Conservation (phyloP, 2,797 vertebrate genomes). For the Neomorphus geoffroyi region DNA sequence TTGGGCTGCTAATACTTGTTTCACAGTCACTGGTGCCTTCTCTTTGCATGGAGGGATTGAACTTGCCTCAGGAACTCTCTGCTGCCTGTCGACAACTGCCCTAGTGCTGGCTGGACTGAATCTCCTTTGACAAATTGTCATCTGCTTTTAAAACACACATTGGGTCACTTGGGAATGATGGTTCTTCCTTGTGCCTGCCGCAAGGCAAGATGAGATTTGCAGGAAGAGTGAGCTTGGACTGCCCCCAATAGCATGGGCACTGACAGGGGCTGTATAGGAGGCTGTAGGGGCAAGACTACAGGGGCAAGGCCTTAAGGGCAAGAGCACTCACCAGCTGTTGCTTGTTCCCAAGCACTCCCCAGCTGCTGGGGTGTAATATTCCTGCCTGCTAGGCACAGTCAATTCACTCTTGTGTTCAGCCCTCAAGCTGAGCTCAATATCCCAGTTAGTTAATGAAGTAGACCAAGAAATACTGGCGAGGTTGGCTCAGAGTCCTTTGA, state of each 20-base stretch:
- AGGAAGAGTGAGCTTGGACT: background rate
- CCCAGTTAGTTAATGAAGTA: background rate
- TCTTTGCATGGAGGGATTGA: background rate
- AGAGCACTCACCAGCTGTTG: background rate
- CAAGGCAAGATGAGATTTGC: background rate
- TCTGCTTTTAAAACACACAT: background rate
- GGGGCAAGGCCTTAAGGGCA: background rate
- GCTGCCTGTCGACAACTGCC: rapidly evolving
- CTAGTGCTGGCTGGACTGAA: background rate
- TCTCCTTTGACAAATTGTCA: background rate
- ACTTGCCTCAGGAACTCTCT: background rate
- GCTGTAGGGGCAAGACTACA: background rate
- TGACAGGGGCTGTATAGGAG: background rate
- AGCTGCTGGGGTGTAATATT: background rate
- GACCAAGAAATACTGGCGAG: background rate
- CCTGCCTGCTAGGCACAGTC: background rate
- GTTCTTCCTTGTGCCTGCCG: background rate
- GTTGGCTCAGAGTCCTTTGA: background rate
- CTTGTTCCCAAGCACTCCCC: background rate
- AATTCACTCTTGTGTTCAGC: rapidly evolving
- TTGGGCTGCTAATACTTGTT: background rate
- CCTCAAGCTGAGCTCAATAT: background rate
- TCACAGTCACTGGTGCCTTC: background rate
- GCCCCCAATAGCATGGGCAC: background rate
- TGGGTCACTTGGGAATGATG: rapidly evolving